Conservation (phyloP, 2,113 vertebrate species). For the Cyanocitta stelleri region DNA sequence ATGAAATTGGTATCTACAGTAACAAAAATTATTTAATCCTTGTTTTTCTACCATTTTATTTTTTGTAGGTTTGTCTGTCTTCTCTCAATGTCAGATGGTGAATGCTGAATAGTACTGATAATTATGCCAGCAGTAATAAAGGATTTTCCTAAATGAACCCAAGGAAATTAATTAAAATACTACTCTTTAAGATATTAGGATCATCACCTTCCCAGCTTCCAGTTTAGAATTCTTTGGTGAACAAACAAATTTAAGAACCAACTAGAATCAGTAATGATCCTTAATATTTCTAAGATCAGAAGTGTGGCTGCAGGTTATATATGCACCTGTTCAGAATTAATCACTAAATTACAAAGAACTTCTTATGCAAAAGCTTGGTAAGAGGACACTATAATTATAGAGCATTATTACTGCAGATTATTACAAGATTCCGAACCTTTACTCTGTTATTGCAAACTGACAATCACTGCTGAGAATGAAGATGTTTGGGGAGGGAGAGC, state of each 20-base stretch:
- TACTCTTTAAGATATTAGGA: neutral
- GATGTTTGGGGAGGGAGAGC: neutral
- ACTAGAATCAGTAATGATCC: neutral
- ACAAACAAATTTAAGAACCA: neutral
- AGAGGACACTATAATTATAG: neutral
- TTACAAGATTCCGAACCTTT: neutral
- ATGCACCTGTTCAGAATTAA: neutral
- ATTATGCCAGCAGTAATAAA: neutral
- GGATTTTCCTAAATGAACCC: neutral
- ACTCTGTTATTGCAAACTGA: neutral
- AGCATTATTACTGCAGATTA: neutral
- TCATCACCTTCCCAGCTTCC: neutral
- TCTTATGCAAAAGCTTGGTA: neutral
- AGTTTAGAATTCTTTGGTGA: neutral
- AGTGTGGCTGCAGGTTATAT: neutral
- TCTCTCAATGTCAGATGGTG: neutral
- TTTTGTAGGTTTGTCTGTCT: neutral
- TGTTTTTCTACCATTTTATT: neutral
- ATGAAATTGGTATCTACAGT: neutral
- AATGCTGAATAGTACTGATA: neutral
- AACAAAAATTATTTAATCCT: neutral
- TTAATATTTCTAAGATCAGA: neutral
- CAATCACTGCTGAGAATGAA: neutral
- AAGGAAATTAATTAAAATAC: neutral
- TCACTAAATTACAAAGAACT: neutral